Base-by-base conservation (phyloP, 1,140 invertebrate species). In the Araneus ventricosus region DNA sequence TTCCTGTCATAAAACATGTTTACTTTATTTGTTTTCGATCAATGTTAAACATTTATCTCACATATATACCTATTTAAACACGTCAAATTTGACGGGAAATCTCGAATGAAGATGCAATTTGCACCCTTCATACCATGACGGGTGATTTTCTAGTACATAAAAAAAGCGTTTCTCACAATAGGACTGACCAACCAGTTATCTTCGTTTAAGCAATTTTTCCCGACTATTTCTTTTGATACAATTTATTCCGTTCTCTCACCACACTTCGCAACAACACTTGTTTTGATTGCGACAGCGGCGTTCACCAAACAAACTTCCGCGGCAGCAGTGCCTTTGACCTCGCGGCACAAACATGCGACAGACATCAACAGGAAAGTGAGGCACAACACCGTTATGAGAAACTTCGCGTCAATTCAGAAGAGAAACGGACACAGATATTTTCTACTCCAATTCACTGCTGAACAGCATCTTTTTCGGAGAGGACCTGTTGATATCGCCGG, bases 371-470 rank as follows among this genome's bases (percentile, higher is more conserved):
- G 80, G 80, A 82, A 82, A 82, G 80, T 82, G 39, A 82, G n/a
- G 37, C 30, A 14, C 30, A 34, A 75, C 37, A 52, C 80, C 80
- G 80, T 82, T 82, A 82, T 67, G 61, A 88, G 86, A 88, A 67
- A 75, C 67, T 34, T 30, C 67, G 30, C 27, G 27, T 70, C 67
- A 17, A 70, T 70, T 63, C 27, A 88, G 30, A 22, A 61, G 52
- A 75, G 67, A 63, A 63, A 89, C 57, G 88, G 61, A 89, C 80
- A 91, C 90, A 57, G 90, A 67, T 37, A 91, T 91, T 91, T 91
- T 91, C 90, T 80, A 91, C 90, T 52, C 90, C 80, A 91, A 91
- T 85, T 91, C 79, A 70, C 41, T 27, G 5, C 5, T 34, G 59
- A 37, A 41, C 88, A 79, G 41, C 34, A 39, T 45, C 52, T 52